Percentiles rank a stretch among this genome's conserved stretches.
phyloP scores from a whole-genome alignment of 1,140 invertebrate genomes.

The Akabosia matsudoensis region DNA sequence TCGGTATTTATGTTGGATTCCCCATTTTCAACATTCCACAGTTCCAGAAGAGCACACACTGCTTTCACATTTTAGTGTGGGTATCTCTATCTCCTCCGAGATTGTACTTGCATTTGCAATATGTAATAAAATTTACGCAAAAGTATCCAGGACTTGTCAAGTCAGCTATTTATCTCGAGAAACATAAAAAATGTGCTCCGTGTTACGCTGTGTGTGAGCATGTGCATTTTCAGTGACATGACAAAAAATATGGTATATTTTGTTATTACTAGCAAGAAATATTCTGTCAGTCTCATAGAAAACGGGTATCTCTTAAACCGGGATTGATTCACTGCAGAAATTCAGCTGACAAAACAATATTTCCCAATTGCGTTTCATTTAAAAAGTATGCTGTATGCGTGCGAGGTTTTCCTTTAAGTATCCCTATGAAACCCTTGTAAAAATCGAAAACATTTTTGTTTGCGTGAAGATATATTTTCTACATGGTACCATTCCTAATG shows the following conservation, averaged over 20 bases:
- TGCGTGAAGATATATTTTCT: too few relatives aligned
- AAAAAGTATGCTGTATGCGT: background rate
- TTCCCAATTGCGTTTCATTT: background rate
- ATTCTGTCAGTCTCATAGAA: background rate
- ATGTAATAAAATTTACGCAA: too few relatives aligned
- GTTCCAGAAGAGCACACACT: too few relatives aligned
- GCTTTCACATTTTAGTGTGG: too few relatives aligned
- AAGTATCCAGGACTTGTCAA: constrained; percentile 12
- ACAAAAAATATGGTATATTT: background rate
- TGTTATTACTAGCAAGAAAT: background rate
- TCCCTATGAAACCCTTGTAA: too few relatives aligned
- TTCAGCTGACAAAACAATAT: constrained; percentile 19
- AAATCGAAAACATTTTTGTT: too few relatives aligned
- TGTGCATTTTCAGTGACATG: background rate
- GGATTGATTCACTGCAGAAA: constrained; percentile 14
- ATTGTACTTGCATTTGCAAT: too few relatives aligned
- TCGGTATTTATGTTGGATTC: background rate
- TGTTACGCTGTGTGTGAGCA: background rate
- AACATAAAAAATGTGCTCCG: background rate
- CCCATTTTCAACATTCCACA: too few relatives aligned
- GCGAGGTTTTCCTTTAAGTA: too few relatives aligned
- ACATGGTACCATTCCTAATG: too few relatives aligned
- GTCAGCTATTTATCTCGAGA: constrained; percentile 17
- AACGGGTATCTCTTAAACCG: too few relatives aligned
- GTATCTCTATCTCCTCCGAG: background rate